A percentile compares a stretch with the other conserved stretches of the same genome.
phyloP scores from a whole-genome alignment of 2,888 invertebrate species.

The Acanthosepion pharaonis region DNA sequence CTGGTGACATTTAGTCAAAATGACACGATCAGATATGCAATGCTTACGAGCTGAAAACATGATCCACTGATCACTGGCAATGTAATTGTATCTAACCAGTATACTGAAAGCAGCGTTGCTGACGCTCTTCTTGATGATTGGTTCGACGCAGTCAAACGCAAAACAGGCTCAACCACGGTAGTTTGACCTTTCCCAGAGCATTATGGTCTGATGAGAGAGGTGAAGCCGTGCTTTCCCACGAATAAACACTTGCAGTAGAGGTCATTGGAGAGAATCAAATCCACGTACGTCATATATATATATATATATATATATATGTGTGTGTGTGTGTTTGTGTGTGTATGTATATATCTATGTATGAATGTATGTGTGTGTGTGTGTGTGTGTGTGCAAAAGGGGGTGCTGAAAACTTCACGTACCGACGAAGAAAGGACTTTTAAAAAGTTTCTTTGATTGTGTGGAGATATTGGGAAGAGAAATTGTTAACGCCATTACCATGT shows the following conservation, averaged over 20 bases:
- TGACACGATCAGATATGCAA: conserved; percentile 9
- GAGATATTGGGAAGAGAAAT: no score
- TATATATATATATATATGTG: not conserved
- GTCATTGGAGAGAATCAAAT: conserved; percentile 11
- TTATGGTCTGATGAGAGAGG: conserved; percentile 33
- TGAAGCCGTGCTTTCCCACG: conserved; percentile 22
- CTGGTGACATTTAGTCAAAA: conserved; percentile 33
- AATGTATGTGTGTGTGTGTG: not conserved
- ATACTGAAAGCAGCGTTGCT: not conserved
- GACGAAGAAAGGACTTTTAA: no score
- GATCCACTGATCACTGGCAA: not conserved
- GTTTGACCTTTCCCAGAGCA: not conserved
- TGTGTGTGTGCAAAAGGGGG: not conserved
- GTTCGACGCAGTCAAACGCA: not conserved
- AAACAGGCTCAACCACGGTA: not conserved
- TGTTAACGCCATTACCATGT: no score
- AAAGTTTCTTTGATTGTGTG: no score
- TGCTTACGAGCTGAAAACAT: not conserved
- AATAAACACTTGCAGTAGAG: not conserved
- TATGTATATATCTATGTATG: not conserved
- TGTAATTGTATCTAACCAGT: not conserved
- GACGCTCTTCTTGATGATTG: not conserved
- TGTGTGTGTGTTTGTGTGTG: not conserved
- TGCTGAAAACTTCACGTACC: no score
- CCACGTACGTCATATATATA: not conserved